These are phyloP conservation scores for Elgaria multicarinata DNA, from an alignment of 2,113 vertebrate species.

Conservation along the genomic window DNA sequence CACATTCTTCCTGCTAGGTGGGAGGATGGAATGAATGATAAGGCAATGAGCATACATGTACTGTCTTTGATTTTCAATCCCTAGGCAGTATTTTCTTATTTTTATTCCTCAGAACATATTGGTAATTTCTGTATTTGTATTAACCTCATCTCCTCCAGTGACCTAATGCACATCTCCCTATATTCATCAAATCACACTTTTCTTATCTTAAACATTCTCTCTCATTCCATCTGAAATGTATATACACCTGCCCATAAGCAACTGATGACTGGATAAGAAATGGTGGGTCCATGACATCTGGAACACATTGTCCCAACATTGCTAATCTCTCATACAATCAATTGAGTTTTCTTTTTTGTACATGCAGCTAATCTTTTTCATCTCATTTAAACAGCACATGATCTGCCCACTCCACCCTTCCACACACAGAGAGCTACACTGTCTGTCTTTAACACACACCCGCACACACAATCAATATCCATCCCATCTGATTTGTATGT, in stretches of 20 bases:
- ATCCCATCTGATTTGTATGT: background rate
- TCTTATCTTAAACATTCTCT: background rate
- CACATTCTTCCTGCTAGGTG: background rate
- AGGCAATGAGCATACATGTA: background rate
- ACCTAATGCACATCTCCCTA: background rate
- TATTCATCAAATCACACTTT: background rate
- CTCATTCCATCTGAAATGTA: background rate
- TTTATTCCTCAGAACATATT: background rate
- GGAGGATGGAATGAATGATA: background rate
- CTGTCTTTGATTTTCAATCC: background rate
- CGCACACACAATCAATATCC: too few species aligned
- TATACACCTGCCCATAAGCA: background rate
- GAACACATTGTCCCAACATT: background rate
- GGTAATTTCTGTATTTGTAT: background rate
- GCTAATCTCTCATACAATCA: background rate
- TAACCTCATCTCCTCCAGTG: background rate
- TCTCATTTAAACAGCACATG: background rate
- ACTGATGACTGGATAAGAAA: background rate
- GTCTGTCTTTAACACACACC: background rate
- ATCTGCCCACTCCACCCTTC: too few species aligned
- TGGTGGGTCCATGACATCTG: background rate
- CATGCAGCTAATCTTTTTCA: background rate
- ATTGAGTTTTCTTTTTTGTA: background rate
- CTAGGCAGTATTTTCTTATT: background rate
- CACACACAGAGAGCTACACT: background rate